Evolutionary conservation across 2,113 vertebrate species (phyloP), one percentile per base, ranked within the genome.

Genomic region (Columba janthina): DNA sequence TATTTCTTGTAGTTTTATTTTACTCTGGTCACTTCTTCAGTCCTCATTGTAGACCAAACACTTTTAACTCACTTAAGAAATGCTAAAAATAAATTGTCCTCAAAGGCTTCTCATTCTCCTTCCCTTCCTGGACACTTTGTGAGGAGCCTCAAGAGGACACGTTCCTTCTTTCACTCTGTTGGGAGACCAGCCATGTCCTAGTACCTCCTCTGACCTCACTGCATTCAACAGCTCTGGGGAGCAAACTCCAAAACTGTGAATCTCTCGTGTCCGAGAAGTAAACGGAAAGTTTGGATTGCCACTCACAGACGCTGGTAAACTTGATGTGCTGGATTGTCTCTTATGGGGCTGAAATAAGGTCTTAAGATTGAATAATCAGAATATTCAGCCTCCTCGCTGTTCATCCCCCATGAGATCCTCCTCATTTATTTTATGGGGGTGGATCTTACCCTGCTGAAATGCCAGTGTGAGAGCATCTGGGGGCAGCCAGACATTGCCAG

Each of bases 261-360:
- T 46, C 28, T 67, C 92, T 58, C 58, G 18, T 42, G 32, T 29
- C 18, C 4, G 4, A 70, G 38, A 81, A 29, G 46, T 32, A 21
- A 77, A 40, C 25, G 21, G 32, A 61, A 71, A 58, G 29, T 73
- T 80, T 60, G 50, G 60, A 25, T 34, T 56, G 38, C 19, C 61
- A 60, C 20, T 18, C 32, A 21, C 0, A 2, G 16, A 28, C 44
- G 21, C 17, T 40, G 42, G 24, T 31, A 42, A 85, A 62, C 7
- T 71, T 51, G 54, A 15, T 22, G 28, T 32, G 34, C 28, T n/a
- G 11, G 10, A 29, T 65, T 74, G 22, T 64, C 31, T 56, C 31
- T 67, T 22, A n/a, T 0, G 7, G 31, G 28, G 36, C 22, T 71
- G 16, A 67, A 89, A 78, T 2, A 0, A 0, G 1, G 32, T 44